A percentile compares a stretch with the other conserved stretches of the same genome.
Conservation (phyloP, 2,797 vertebrate genomes). For the Eulemur coronatus region DNA sequence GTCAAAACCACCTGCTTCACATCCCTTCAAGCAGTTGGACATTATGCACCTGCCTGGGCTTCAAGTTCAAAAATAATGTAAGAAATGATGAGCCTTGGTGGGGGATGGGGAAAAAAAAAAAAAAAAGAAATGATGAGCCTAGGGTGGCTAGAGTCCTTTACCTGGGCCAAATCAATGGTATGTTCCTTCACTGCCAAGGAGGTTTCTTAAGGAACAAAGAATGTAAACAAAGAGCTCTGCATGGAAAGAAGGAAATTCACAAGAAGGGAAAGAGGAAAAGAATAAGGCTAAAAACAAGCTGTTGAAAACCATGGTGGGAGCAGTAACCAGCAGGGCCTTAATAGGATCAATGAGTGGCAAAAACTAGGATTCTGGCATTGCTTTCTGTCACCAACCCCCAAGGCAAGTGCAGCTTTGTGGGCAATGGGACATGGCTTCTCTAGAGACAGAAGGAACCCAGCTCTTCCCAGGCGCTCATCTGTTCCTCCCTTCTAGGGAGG, state of each 20-base stretch:
- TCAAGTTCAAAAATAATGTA: slow-evolving; percentile 36
- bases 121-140: neutral
- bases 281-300: neutral
- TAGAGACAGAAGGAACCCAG: neutral
- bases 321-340: neutral
- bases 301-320: neutral
- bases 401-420: neutral
- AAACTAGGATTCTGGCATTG: neutral
- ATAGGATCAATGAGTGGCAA: neutral
- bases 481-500: neutral
- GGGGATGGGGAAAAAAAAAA: too few species aligned
- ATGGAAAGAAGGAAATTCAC: neutral
- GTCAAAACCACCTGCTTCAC: slow-evolving; percentile 58
- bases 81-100: neutral
- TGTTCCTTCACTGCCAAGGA: neutral
- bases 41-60: neutral
- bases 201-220: neutral
- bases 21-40: neutral
- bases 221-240: neutral
- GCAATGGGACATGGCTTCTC: neutral
- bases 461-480: neutral
- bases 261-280: neutral
- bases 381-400: neutral
- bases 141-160: neutral
- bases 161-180: neutral